These are phyloP conservation scores for Hyperoplus immaculatus DNA, from an alignment of 2,797 vertebrate species.

Conservation along the genomic window DNA sequence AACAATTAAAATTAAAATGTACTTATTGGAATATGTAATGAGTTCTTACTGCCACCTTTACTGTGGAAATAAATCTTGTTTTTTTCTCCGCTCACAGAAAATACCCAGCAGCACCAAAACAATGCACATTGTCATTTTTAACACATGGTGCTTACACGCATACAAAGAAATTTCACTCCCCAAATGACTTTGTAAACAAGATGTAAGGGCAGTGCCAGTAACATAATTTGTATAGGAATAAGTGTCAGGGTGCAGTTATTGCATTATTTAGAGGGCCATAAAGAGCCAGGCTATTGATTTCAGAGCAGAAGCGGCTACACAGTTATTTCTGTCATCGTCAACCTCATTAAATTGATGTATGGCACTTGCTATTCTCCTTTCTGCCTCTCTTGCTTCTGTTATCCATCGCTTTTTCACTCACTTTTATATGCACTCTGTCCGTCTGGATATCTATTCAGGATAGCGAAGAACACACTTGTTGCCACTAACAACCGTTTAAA, in stretches of 20 bases:
- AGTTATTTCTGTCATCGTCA: slow-evolving; percentile 85
- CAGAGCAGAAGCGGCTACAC: slow-evolving; percentile 80
- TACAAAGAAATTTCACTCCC: slow-evolving; percentile 62
- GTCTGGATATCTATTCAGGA: slow-evolving; percentile 24
- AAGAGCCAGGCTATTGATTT: slow-evolving; percentile 85
- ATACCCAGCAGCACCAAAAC: slow-evolving; percentile 6
- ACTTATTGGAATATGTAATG: not conserved
- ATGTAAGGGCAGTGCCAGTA: slow-evolving; percentile 74
- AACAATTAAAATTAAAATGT: slow-evolving; percentile 12
- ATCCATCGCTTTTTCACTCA: slow-evolving; percentile 37
- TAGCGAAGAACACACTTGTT: slow-evolving; percentile 11
- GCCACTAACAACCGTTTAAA: slow-evolving; percentile 7
- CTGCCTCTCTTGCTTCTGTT: slow-evolving; percentile 49
- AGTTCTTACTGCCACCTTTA: not conserved
- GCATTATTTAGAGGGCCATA: slow-evolving; percentile 84
- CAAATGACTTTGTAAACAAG: slow-evolving; percentile 83
- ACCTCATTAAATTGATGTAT: slow-evolving; percentile 86
- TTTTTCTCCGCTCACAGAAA: not conserved
- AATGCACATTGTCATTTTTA: slow-evolving; percentile 34
- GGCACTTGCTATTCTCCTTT: slow-evolving; percentile 60
- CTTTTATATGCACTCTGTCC: slow-evolving; percentile 48
- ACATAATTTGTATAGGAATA: slow-evolving; percentile 77
- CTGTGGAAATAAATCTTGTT: not conserved
- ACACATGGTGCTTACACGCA: slow-evolving; percentile 62
- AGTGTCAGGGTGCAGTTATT: slow-evolving; percentile 84